Base-by-base conservation (phyloP, 2,797 vertebrate species). In the Scarus forsteni region DNA sequence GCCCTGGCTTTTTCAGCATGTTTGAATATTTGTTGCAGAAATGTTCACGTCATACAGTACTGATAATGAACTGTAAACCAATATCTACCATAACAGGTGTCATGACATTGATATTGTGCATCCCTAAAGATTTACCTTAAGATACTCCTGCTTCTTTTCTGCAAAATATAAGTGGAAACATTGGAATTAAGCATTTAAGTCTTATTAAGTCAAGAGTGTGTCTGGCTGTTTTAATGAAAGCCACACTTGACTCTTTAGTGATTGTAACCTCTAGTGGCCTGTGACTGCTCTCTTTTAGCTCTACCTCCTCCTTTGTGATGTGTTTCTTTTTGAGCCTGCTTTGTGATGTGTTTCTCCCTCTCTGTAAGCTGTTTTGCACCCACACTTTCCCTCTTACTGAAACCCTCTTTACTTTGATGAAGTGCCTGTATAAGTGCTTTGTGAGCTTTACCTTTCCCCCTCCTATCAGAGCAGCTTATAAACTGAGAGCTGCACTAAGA, bases 381-480 rank as follows among this genome's bases (percentile, higher is more conserved):
- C 73, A n/a, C 49, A 48, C 16, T 62, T 27, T 78, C 77, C 69
- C 60, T 73, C 67, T 68, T 56, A 54, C 55, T 62, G 56, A 79
- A 80, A 79, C 79, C 75, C 61, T 19, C 69, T 54, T 44, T 58
- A 62, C 44, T 83, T 79, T 85, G 78, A 86, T 82, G 11, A 88
- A 77, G 83, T 91, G 90, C 81, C 84, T 89, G 91, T 92, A 73
- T 77, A 67, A 73, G 81, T 88, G 88, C 84, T 85, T 88, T 94
- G 94, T 95, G 88, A 93, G 92, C 94, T 94, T 94, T 93, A 94
- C 93, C 92, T 94, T 94, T 93, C 81, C 86, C 90, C 89, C 75
- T 93, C 93, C 89, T 91, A 88, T 87, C 80, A 89, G 90, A 93
- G 91, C 90, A 90, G 85, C 86, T 87, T 90, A 83, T n/a, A 89